Conservation (phyloP, 2,888 invertebrate species). For the Bugulina stolonifera region DNA sequence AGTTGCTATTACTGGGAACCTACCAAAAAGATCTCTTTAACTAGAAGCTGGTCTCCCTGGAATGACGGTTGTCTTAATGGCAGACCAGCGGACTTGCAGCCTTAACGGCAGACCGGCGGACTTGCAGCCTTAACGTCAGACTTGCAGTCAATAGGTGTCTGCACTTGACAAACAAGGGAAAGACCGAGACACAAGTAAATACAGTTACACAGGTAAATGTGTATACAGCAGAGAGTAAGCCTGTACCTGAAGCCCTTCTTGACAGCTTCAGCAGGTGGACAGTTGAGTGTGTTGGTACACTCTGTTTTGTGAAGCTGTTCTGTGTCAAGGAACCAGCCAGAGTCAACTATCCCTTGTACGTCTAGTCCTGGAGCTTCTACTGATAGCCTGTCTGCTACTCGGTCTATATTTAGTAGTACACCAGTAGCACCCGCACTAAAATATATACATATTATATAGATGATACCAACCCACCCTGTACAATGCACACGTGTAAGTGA, state of each 20-base stretch:
- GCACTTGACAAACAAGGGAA: no score
- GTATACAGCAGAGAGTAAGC: no score
- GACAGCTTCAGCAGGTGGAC: slow-evolving; percentile 64
- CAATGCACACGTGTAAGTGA: not conserved
- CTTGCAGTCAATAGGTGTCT: no score
- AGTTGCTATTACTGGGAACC: no score
- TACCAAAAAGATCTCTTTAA: no score
- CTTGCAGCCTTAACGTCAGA: no score
- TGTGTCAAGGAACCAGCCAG: slow-evolving; percentile 89
- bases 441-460: slow-evolving; percentile 26
- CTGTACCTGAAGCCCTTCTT: slow-evolving; percentile 70
- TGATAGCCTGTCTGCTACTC: slow-evolving; percentile 66
- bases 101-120: no score
- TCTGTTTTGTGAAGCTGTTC: slow-evolving; percentile 62
- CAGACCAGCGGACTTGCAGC: no score
- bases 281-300: slow-evolving; percentile 56
- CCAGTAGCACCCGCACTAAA: slow-evolving; percentile 83
- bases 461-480: not conserved
- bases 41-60: no score
- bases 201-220: no score
- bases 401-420: slow-evolving; percentile 84
- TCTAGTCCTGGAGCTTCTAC: slow-evolving; percentile 47
- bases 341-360: slow-evolving; percentile 81
- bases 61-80: no score
- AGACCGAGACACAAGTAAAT: no score